These are phyloP conservation scores for Lophius piscatorius DNA, from an alignment of 2,113 vertebrate species.

Conservation along the genomic window DNA sequence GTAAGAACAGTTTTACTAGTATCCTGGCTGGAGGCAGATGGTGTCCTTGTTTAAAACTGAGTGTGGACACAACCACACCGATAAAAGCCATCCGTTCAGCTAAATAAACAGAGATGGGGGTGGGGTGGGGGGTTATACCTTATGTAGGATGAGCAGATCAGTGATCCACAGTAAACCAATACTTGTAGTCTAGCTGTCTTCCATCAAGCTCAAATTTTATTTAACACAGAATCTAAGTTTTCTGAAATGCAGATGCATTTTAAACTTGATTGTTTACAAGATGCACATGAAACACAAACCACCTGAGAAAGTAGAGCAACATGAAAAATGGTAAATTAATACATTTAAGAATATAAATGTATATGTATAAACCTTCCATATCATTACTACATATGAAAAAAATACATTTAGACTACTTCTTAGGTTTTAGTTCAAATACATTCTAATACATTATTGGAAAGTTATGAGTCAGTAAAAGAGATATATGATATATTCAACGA, in stretches of 20 bases:
- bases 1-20: slow-evolving; percentile 36
- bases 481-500: slow-evolving; percentile 1
- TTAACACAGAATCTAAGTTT: too few relatives aligned
- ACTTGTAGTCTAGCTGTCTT: slow-evolving; percentile 42
- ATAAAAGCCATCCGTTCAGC: slow-evolving; percentile 63
- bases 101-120: slow-evolving; percentile 58
- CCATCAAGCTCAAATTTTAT: not conserved
- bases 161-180: slow-evolving; percentile 32
- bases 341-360: not conserved
- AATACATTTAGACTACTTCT: not conserved
- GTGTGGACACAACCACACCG: slow-evolving; percentile 39
- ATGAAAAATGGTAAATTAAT: too few relatives aligned
- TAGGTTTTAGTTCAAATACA: not conserved
- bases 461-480: not conserved
- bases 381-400: not conserved
- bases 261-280: not conserved
- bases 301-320: too few relatives aligned
- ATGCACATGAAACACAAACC: slow-evolving; percentile 1
- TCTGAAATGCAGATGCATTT: not conserved
- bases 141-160: slow-evolving; percentile 44
- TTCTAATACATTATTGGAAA: not conserved
- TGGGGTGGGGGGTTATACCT: slow-evolving; percentile 24
- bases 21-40: slow-evolving; percentile 56
- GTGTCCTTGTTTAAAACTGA: slow-evolving; percentile 43
- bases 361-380: not conserved